These are phyloP conservation scores for Vulpes vulpes DNA, from an alignment of 2,113 vertebrate genomes.

Conservation along the genomic window DNA sequence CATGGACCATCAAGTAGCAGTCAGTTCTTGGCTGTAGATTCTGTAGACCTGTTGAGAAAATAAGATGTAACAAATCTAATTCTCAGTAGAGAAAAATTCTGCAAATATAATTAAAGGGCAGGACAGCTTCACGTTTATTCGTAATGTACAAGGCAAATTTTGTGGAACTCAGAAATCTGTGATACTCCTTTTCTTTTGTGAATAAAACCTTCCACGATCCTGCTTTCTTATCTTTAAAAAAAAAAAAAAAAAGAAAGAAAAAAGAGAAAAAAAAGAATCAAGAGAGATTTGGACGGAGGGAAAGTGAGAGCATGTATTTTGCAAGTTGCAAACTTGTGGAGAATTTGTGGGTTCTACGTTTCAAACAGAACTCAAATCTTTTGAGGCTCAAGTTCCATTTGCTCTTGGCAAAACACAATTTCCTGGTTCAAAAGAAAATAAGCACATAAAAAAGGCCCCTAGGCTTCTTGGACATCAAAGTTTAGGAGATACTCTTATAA, in stretches of 20 bases:
- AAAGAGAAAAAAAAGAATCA: background rate
- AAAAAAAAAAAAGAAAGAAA: background rate
- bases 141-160: background rate
- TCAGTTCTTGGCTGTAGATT: background rate
- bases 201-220: background rate
- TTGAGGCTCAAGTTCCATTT: slow-evolving; percentile 78
- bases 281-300: background rate
- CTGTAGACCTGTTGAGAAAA: background rate
- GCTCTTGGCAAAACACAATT: slow-evolving; percentile 81
- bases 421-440: slow-evolving; percentile 85
- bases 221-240: background rate
- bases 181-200: background rate
- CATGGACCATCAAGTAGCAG: background rate
- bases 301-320: slow-evolving; percentile 40
- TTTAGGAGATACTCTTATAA: slow-evolving; percentile 74
- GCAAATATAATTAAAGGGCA: background rate
- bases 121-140: background rate
- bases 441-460: slow-evolving; percentile 71
- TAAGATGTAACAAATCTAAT: background rate
- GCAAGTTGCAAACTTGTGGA: slow-evolving; percentile 69
- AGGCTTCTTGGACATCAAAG: slow-evolving; percentile 81
- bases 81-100: background rate
- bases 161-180: background rate
- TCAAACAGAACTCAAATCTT: slow-evolving; percentile 76
- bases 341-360: slow-evolving; percentile 72